Conservation (phyloP, 2,797 vertebrate species). For the Phylloscopus collybita region DNA sequence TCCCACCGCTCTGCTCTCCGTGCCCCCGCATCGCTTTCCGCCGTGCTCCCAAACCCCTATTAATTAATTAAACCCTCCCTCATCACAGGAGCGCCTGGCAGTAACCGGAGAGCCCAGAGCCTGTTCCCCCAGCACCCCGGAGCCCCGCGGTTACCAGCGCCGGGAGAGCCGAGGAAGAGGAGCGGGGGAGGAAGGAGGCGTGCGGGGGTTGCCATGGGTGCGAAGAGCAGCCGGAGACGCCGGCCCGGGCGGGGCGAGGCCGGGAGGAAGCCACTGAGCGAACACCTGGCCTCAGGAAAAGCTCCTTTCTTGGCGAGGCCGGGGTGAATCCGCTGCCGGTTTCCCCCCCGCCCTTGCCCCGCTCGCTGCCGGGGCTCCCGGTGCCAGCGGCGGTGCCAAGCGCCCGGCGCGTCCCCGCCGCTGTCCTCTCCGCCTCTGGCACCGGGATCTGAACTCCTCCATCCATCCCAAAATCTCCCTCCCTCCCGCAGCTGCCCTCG, state of each 20-base stretch:
- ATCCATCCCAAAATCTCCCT: background rate
- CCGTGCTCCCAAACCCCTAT: background rate
- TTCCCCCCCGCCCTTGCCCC: too few species aligned
- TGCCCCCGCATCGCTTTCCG: background rate
- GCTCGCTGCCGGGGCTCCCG: too few species aligned
- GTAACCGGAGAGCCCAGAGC: background rate
- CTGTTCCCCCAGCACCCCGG: rapidly evolving
- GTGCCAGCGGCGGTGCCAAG: rapidly evolving
- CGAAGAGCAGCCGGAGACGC: background rate
- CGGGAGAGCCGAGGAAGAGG: background rate
- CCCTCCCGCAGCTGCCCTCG: background rate
- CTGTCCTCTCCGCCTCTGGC: background rate
- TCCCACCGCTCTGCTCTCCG: rapidly evolving
- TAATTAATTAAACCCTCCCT: conserved; percentile 30
- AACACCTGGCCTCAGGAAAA: conserved; percentile 3
- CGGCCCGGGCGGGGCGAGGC: conserved; percentile 20
- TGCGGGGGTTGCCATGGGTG: conserved; percentile 43
- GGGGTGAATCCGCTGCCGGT: background rate
- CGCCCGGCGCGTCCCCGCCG: rapidly evolving
- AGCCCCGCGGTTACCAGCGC: background rate
- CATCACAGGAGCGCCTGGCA: rapidly evolving
- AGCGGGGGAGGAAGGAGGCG: background rate
- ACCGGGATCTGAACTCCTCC: background rate
- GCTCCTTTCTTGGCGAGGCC: background rate
- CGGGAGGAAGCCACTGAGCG: background rate